These are phyloP conservation scores for Micoletzkya japonica DNA, from an alignment of 2,888 invertebrate genomes.

Conservation along the genomic window DNA sequence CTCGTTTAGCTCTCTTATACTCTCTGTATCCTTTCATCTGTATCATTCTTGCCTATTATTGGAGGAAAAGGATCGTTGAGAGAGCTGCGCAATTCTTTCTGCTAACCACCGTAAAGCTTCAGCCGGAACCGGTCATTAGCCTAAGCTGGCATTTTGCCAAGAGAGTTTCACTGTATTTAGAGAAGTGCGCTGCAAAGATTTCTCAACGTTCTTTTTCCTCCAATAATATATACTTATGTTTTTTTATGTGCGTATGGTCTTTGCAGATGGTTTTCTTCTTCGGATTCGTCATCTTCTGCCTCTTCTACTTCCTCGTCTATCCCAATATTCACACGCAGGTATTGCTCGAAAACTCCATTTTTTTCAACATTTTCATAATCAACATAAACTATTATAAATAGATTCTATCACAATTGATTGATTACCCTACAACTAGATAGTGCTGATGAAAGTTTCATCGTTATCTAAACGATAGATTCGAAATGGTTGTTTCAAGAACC, in stretches of 20 bases:
- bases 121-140: too few relatives aligned
- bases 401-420: not conserved
- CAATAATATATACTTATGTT: not conserved
- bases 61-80: too few relatives aligned
- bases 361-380: not conserved
- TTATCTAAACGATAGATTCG: not conserved
- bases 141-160: too few relatives aligned
- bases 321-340: slow-evolving; percentile 50
- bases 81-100: too few relatives aligned
- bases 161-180: too few relatives aligned
- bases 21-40: not conserved
- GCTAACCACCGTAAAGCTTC: too few relatives aligned
- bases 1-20: not conserved
- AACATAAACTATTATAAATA: not conserved
- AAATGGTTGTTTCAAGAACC: not conserved
- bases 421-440: too few relatives aligned
- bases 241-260: too few relatives aligned
- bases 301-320: slow-evolving; percentile 62
- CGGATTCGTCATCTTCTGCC: slow-evolving; percentile 59
- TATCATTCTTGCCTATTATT: too few relatives aligned
- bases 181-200: too few relatives aligned
- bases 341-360: not conserved
- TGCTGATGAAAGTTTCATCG: too few relatives aligned
- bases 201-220: too few relatives aligned
- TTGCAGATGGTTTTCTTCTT: slow-evolving; percentile 62